Evolutionary conservation across 2,113 vertebrate species (phyloP), one percentile per base, ranked within the genome.

Genomic region (Lanius collurio): DNA sequence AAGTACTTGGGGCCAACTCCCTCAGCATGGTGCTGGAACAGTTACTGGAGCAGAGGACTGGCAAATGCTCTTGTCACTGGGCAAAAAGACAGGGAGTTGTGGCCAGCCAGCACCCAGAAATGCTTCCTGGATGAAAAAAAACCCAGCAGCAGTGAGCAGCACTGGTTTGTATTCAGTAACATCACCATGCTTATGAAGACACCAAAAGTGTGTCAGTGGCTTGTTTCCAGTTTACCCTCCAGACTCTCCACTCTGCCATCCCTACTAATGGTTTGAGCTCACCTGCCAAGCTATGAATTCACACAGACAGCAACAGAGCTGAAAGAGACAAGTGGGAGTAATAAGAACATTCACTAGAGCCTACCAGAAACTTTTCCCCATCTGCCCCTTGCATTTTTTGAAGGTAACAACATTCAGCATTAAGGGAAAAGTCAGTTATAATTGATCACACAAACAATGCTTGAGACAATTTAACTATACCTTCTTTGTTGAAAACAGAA

Each of bases 121-220:
- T 5, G 11, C 55, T 19, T 64, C 37, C 70, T 14, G 37, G 53
- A 44, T 6, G 37, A 39, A 62, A 76, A 68, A 65, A 14, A 4
- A n/a, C n/a, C 28, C 78, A 35, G 7, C 37, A 64, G 55, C 24
- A 47, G 39, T 4, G 1, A 1, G 15, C 9, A 75, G 56, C 19
- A 37, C 37, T 33, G 4, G 57, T 41, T 17, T 60, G 57, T 46
- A 4, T 17, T 62, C 67, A 26, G 5, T 9, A 73, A 31, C 15
- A 39, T 14, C 71, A 10, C 26, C 2, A 0, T 11, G 30, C 28
- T 19, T 57, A 31, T 28, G 18, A 73, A 30, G n/a, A 57, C 22
- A 47, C 65, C 3, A 1, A 15, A 42, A 37, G 44, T 1, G 0
- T 13, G 27, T 15, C 65, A 39, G 30, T 63, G 68, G 11, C 83